Percentiles rank a stretch among this genome's conserved stretches.
phyloP scores from a whole-genome alignment of 2,113 vertebrate genomes.

The Triplophysa siluroides region DNA sequence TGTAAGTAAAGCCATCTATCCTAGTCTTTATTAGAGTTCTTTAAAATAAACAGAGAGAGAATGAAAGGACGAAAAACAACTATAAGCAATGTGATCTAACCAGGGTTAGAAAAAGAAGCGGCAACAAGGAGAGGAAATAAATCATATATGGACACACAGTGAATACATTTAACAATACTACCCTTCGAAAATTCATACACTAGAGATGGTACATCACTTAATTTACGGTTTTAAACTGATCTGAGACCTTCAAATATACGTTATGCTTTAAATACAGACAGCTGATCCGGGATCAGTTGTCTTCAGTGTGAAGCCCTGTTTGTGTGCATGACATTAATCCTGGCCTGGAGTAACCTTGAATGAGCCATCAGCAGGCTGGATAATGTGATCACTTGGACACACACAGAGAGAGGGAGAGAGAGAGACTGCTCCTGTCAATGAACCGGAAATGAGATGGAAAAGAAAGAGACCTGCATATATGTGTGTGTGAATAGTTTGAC shows the following conservation, averaged over 20 bases:
- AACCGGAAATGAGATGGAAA: not conserved
- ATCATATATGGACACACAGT: too few relatives aligned
- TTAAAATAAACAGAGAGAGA: too few relatives aligned
- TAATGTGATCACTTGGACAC: not conserved
- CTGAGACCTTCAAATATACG: not conserved
- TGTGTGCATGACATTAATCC: not conserved
- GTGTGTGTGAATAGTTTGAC: not conserved
- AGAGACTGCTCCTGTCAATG: not conserved
- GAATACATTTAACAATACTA: too few relatives aligned
- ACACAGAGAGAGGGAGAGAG: not conserved
- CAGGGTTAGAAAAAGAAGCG: too few relatives aligned
- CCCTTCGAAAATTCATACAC: too few relatives aligned
- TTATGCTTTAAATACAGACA: not conserved
- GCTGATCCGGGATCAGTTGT: not conserved
- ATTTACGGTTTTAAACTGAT: not conserved
- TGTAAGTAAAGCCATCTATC: too few relatives aligned
- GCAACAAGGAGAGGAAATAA: too few relatives aligned
- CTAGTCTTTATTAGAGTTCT: too few relatives aligned
- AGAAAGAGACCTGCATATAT: not conserved
- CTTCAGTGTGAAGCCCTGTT: not conserved
- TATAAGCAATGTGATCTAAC: too few relatives aligned
- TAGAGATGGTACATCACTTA: too few relatives aligned
- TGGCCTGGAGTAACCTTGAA: not conserved
- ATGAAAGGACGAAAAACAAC: too few relatives aligned
- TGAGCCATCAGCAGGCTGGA: not conserved